phyloP scores from a whole-genome alignment of 2,797 vertebrate species.

The Lepus townsendii region DNA sequence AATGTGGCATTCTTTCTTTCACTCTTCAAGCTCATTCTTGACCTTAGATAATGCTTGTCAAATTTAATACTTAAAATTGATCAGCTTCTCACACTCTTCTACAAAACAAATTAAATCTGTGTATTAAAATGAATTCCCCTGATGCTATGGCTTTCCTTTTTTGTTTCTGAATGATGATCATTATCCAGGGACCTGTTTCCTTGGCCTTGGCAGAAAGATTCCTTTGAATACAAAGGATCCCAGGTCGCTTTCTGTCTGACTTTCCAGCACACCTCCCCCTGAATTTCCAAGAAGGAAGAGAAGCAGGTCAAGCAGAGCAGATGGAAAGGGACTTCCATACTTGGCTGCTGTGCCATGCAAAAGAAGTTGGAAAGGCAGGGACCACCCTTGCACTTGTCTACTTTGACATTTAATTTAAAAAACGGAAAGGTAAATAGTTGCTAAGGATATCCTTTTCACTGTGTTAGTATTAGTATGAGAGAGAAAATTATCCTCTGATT shows the following conservation, averaged over 20 bases:
- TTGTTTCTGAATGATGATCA: background rate
- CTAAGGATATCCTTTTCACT: background rate
- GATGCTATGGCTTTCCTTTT: background rate
- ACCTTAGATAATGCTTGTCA: background rate
- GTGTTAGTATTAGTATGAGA: background rate
- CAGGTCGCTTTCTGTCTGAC: background rate
- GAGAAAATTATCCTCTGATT: background rate
- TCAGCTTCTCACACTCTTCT: background rate
- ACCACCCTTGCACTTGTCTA: background rate
- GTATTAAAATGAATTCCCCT: background rate
- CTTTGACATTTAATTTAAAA: background rate
- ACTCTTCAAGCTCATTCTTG: background rate
- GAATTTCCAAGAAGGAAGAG: background rate
- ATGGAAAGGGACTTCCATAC: background rate
- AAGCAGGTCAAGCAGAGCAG: too few species aligned
- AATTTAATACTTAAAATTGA: background rate
- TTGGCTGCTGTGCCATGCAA: too few species aligned
- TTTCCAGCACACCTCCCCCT: fast-evolving
- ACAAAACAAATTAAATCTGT: background rate
- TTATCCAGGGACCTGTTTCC: background rate
- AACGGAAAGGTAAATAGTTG: background rate
- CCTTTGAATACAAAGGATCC: background rate
- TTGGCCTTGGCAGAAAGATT: slow-evolving; percentile 1
- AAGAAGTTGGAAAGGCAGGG: background rate
- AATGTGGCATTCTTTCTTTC: background rate